Evolutionary conservation across 2,888 invertebrate species (phyloP), one percentile per base, ranked within the genome.

Genomic region (Allolobophora icterica): DNA sequence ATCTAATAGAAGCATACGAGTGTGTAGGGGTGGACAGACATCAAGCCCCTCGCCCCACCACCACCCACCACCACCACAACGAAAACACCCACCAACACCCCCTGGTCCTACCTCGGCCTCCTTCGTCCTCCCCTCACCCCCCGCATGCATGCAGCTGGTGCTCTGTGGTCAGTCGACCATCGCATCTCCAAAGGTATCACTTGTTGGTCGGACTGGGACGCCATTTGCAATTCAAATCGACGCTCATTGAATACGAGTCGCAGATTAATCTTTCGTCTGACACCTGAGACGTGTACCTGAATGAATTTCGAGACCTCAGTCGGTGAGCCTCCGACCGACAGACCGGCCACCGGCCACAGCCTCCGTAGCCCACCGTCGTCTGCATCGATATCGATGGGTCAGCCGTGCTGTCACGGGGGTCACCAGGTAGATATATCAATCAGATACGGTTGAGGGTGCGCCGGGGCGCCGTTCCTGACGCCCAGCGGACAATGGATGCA

Each of bases 401-500:
- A 87, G 6, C 87, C 5, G 35, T 24, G 87, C 34, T 87, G 87
- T 87, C 87, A 87, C 87, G 87, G 87, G 35, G 87, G 87, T 87
- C 87, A 87, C 35, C 87, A 87, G 87, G 87, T 87, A 87, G 87
- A 87, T 87, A 87, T 34, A 87, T 87, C 87, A 87, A 87, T 87
- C 87, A 38, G 87, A 34, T 24, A 87, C 87, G 87, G 87, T 35
- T 87, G 87, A 34, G 35, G 30, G 87, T 87, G 87, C 34, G 34
- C 87, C 17, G 35, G 87, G 71, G 71, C 71, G 71, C 71, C 71
- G 71, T 1, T 71, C 71, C 71, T 71, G 34, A 87, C 87, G 38
- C 38, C 38, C 87, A 87, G 6, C 87, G 34, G 35, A 87, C 87
- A 87, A 87, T 87, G 38, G 87, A 87, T 38, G 87, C 87, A 71